Evolutionary conservation across 1,140 invertebrate genomes (phyloP), one percentile per base, ranked within the genome.

Genomic region (Macrosteles quadrilineatus): DNA sequence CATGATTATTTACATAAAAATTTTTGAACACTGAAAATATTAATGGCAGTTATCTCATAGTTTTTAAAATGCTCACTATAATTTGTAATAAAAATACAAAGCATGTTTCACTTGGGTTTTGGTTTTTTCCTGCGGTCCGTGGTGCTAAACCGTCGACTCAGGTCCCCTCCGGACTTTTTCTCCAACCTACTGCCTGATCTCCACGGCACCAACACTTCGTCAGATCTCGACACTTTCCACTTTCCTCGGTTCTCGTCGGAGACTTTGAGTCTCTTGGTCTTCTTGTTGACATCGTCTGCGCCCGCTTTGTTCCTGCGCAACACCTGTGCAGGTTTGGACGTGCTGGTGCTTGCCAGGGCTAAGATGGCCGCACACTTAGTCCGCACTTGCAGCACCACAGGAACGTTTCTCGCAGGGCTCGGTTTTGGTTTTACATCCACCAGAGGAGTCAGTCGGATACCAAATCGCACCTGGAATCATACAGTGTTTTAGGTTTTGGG

Each of bases 51-150:
- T 59, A 59, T 59, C 12, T 27, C 21, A 59, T 59, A 59, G 6
- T 59, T 59, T 4, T 30, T 59, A 27, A 59, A 25, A 59, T 50
- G 17, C 17, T 19, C 17, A 19, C 17, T 23, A 50, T 11, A 50
- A 23, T 50, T 50, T 50, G 3, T 23, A 11, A 50, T 23, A 50
- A 50, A 50, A 36, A 36, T 6, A 36, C 14, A 36, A 4, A 36
- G 32, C 21, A 25, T 14, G 9, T 14, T 30, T 72, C 64, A 72
- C 55, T 72, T 72, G 14, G 71, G 71, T 27, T 68, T 68, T 0
- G 69, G 68, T 67, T 72, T 72, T 50, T 72, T 72, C 36, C 71
- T 69, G 2, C 71, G n/a, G 12, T 72, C 68, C 45, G 69, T 53
- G 1, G 68, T 36, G 19, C 43, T 40, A 2, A 70, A 65, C 4